These are phyloP conservation scores for Wasmannia auropunctata DNA, from an alignment of 1,140 invertebrate genomes.

Conservation along the genomic window DNA sequence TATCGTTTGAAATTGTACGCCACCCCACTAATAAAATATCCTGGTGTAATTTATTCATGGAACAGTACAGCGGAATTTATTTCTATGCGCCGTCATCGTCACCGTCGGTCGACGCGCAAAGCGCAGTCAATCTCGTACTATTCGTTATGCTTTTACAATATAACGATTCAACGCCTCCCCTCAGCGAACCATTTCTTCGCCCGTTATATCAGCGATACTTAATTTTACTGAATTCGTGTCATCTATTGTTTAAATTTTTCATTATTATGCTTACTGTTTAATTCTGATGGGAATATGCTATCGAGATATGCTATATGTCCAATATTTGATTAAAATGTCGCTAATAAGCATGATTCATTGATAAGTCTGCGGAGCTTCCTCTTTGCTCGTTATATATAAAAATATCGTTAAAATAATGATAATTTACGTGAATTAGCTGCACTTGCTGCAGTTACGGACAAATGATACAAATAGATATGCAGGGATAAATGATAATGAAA, in stretches of 20 bases:
- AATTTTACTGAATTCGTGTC: not conserved
- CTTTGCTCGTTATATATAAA: not conserved
- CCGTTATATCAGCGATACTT: not conserved
- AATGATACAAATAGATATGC: not conserved
- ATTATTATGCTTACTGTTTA: not conserved
- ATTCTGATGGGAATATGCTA: slow-evolving; percentile 4
- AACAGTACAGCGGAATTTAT: slow-evolving; percentile 14
- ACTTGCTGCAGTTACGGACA: not conserved
- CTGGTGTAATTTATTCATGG: slow-evolving; percentile 22
- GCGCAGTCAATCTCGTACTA: not conserved
- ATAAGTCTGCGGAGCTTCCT: not conserved
- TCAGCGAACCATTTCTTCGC: not conserved
- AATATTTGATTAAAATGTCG: not conserved
- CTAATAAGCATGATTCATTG: not conserved
- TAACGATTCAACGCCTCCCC: not conserved
- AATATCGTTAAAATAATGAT: not conserved
- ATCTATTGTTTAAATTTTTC: not conserved
- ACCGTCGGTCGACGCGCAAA: not conserved
- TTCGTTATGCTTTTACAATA: not conserved
- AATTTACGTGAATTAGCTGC: not conserved
- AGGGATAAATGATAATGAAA: not conserved
- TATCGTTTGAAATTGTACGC: slow-evolving; percentile 45
- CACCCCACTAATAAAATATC: slow-evolving; percentile 42
- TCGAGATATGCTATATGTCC: not conserved
- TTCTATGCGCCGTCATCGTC: not conserved